phyloP scores from a whole-genome alignment of 2,888 invertebrate species.

The Leptothorax acervorum region DNA sequence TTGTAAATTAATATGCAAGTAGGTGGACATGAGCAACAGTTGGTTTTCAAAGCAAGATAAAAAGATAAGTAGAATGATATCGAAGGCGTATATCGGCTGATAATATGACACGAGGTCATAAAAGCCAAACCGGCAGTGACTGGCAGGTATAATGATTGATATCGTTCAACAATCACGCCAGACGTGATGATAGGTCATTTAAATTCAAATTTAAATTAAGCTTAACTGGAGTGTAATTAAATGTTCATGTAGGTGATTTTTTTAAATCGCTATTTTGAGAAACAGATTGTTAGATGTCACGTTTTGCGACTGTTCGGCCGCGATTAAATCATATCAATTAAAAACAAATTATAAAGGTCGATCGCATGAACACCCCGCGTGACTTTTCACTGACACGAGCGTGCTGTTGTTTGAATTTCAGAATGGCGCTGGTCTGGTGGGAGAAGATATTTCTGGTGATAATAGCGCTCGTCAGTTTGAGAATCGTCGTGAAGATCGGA shows the following conservation, averaged over 20 bases:
- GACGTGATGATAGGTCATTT: too few relatives aligned
- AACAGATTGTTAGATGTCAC: background rate
- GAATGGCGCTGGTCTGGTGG: constrained; percentile 82
- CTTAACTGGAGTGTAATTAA: background rate
- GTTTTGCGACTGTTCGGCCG: too few relatives aligned
- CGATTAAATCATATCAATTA: background rate
- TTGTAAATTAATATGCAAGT: background rate
- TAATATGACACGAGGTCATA: background rate
- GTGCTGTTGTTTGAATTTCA: constrained; percentile 56
- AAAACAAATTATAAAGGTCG: background rate
- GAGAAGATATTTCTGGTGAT: constrained; percentile 82
- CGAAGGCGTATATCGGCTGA: background rate
- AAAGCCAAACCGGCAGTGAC: constrained; percentile 9
- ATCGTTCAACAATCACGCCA: background rate
- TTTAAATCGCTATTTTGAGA: background rate
- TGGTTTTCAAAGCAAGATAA: background rate
- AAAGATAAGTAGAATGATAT: background rate
- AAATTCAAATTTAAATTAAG: background rate
- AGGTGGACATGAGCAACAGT: background rate
- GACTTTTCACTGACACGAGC: background rate
- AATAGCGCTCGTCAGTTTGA: constrained; percentile 79
- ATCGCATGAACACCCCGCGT: background rate
- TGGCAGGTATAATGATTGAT: background rate
- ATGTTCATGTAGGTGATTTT: background rate
- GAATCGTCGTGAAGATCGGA: constrained; percentile 77